These are phyloP conservation scores for Podocnemis expansa DNA, from an alignment of 2,113 vertebrate species.

Conservation along the genomic window DNA sequence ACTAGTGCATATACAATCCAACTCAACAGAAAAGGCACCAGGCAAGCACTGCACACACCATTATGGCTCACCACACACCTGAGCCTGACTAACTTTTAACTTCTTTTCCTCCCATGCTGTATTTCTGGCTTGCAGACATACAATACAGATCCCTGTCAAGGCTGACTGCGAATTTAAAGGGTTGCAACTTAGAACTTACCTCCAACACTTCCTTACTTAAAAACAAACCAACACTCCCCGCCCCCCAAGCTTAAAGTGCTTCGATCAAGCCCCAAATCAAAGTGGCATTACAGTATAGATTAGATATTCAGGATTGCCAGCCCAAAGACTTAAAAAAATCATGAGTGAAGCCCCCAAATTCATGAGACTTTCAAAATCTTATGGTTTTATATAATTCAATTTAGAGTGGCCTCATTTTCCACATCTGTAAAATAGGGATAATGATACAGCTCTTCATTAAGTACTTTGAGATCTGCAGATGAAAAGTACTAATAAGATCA, in stretches of 20 bases:
- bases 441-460: background rate
- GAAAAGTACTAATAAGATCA: no score
- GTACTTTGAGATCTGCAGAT: background rate
- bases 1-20: background rate
- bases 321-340: background rate
- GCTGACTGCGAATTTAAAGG: background rate
- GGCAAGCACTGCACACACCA: background rate
- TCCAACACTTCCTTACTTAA: background rate
- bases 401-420: background rate
- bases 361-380: background rate
- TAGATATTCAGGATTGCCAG: background rate
- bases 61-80: background rate
- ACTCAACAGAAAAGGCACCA: background rate
- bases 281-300: background rate
- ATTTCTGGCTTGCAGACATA: background rate
- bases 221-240: no score
- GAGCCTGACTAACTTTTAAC: background rate
- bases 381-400: background rate
- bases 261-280: background rate
- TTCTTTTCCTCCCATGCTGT: background rate
- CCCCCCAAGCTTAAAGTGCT: background rate
- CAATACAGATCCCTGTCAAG: background rate
- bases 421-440: background rate
- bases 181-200: background rate
- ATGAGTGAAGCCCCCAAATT: background rate